A percentile compares a stretch with the other conserved stretches of the same genome.
Conservation (phyloP, 2,797 vertebrate species). For the Saxicola maurus region DNA sequence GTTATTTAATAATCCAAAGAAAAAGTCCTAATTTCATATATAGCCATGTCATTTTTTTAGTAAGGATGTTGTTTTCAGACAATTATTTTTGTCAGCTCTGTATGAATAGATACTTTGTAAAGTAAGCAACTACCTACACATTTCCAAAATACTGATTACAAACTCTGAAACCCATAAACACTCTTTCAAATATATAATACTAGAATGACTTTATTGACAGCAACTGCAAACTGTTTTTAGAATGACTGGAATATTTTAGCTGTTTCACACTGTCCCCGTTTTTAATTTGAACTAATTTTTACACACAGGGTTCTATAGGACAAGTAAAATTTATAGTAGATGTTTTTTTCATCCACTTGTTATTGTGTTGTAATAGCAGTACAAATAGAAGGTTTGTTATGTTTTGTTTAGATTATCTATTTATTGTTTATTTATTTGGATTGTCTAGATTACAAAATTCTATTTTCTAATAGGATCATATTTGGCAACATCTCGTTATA, state of each 20-base stretch:
- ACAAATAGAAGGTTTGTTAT: not conserved
- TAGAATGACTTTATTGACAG: not conserved
- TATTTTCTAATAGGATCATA: constrained; percentile 12
- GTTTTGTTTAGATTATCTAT: not conserved
- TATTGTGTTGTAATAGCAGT: not conserved
- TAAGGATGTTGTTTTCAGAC: not conserved
- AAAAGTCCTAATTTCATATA: constrained; percentile 15
- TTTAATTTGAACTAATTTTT: not conserved
- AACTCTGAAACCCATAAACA: constrained; percentile 36
- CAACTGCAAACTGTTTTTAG: not conserved
- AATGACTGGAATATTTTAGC: not conserved
- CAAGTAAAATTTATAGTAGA: not conserved
- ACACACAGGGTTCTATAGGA: not conserved
- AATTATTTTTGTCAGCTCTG: not conserved
- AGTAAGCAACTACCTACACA: not conserved
- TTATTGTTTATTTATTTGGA: not conserved
- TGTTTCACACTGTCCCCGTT: not conserved
- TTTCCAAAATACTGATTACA: not conserved
- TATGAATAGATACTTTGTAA: not conserved
- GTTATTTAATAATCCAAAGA: constrained; percentile 53
- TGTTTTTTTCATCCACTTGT: not conserved
- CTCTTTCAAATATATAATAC: not conserved
- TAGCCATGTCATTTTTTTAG: constrained; percentile 6
- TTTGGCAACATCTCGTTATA: not conserved
- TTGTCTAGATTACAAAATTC: not conserved